Base-by-base conservation (phyloP, 2,888 invertebrate species). In the Archaeoteleia sp. region DNA sequence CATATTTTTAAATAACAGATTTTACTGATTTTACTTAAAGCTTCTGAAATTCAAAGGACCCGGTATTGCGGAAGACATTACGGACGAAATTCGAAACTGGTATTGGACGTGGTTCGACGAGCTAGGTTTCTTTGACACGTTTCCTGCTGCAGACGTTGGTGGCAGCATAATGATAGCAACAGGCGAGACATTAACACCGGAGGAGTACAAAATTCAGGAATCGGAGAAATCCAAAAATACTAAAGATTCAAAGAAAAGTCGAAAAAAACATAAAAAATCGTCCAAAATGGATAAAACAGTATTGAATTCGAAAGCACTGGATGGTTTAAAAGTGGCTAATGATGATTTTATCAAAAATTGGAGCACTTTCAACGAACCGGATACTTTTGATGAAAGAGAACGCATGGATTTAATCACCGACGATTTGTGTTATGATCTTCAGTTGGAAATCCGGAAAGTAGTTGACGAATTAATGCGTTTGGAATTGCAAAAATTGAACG, bases 21-120 rank as follows among this genome's bases (percentile, higher is more conserved):
- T n/a, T n/a, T n/a, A n/a, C n/a, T n/a, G n/a, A n/a, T n/a, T n/a
- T n/a, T n/a, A n/a, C n/a, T 25, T 7, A 34, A 13, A 81, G 82
- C 43, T 82, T 5, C 51, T 68, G 40, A 66, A 70, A 42, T 63
- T 67, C 1, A 71, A 65, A 48, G 75, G 75, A 0, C 89, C 88
- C 2, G 87, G 89, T 27, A 87, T 93, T 68, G 89, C 91, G 85
- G 94, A 94, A 78, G 91, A 92, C 73, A 92, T 94, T 80, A 89
- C 91, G 29, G 91, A 90, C 67, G 93, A 94, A 86, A 89, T 95
- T 55, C 87, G 92, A 57, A 89, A 90, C 76, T 94, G 94, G 94
- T 91, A 93, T 78, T 80, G 87, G 39, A 86, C 89, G 51, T 93
- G 92, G 91, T 91, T 91, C 84, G 82, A 83, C 30, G 80, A 82